Base-by-base conservation (phyloP, 2,113 vertebrate genomes). In the Prinia subflava region DNA sequence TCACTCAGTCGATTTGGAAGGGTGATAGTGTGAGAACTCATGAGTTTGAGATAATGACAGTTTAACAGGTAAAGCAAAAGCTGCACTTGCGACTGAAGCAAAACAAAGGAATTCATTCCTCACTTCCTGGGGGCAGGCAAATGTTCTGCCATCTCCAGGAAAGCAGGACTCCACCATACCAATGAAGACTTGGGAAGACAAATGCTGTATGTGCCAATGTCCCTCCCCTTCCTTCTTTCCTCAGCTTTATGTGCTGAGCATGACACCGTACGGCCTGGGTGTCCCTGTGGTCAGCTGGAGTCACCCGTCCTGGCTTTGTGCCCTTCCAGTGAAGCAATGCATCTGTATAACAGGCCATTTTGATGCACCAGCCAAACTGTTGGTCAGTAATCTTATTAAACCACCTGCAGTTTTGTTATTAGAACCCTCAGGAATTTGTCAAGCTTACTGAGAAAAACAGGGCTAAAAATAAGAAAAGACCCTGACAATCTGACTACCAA, bases 171-270 rank as follows among this genome's bases (percentile, higher is more conserved):
- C 30, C 20, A 55, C 33, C 27, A 42, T 13, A 10, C 8, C 49
- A 15, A 37, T 0, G 0, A 5, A 67, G 30, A 47, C 20, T 71
- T 42, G 18, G 37, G 42, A 76, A 47, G 53, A 31, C 30, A 67
- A 84, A 47, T 5, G 6, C 25, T 23, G 0, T 15, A 15, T 8
- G 7, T 0, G 1, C 16, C 0, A 41, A 27, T 2, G 2, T 50
- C 5, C 25, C 15, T 60, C n/a, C 22, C 8, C 24, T 52, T 33
- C 33, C 24, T 49, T 2, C 9, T 78, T 64, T 31, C 13, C 16
- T 8, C 31, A 31, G 33, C 8, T 56, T 53, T 57, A 5, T 9
- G 35, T 57, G 37, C 55, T 53, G 23, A 83, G 17, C 17, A 19
- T 13, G 10, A 4, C 3, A 1, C 30, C 7, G 1, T 11, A n/a